Evolutionary conservation across 2,888 invertebrate species (phyloP).

Genomic region (Dolichomitus sp.): DNA sequence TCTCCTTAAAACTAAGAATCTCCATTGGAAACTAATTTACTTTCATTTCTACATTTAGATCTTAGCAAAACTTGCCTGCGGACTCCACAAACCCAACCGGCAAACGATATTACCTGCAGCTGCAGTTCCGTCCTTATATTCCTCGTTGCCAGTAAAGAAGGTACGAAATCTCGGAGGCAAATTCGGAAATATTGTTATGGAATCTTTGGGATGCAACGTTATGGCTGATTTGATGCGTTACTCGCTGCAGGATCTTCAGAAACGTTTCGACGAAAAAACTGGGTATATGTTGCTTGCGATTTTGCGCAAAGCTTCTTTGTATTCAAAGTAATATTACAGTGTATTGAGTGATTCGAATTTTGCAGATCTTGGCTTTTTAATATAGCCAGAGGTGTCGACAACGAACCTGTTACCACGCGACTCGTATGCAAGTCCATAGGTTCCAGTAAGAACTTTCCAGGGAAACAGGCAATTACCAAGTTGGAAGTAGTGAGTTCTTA

Average conservation of each 20-base stretch:
- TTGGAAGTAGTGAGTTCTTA: conserved; percentile 88
- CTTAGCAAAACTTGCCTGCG: conserved; percentile 97
- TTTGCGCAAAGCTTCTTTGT: neutral
- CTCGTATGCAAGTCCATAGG: conserved; percentile 97
- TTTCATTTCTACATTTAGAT: conserved; percentile 87
- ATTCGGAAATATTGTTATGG: conserved; percentile 93
- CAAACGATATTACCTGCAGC: conserved; percentile 95
- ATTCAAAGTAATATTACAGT: conserved; percentile 25
- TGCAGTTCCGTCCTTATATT: conserved; percentile 87
- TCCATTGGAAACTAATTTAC: neutral
- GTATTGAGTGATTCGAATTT: conserved; percentile 45
- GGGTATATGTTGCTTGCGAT: conserved; percentile 89
- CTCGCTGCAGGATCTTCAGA: conserved; percentile 91
- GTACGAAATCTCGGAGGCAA: conserved; percentile 98
- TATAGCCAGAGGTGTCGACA: conserved; percentile 94
- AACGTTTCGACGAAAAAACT: conserved; percentile 94
- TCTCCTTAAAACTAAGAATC: neutral
- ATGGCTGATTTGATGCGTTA: conserved; percentile 94
- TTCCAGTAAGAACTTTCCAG: conserved; percentile 97
- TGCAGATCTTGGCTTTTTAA: conserved; percentile 94
- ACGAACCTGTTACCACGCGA: conserved; percentile 94
- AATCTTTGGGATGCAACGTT: conserved; percentile 91
- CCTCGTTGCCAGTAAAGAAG: conserved; percentile 92
- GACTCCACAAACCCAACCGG: conserved; percentile 96
- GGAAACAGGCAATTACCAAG: conserved; percentile 91